These are phyloP conservation scores for Stratiomys singularior DNA, from an alignment of 2,888 invertebrate species.

Conservation along the genomic window DNA sequence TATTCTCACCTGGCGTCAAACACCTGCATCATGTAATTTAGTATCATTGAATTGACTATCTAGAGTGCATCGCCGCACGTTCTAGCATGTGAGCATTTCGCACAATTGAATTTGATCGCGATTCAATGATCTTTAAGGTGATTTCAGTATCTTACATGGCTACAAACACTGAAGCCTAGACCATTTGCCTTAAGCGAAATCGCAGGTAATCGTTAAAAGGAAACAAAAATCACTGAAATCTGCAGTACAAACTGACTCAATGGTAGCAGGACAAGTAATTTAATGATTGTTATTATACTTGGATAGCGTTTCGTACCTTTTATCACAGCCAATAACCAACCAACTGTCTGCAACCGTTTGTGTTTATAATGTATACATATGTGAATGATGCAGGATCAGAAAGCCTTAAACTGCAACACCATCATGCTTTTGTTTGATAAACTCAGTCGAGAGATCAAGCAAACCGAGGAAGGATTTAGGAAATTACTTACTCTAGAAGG, in stretches of 20 bases:
- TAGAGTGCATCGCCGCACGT: neutral
- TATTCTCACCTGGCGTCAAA: conserved; percentile 10
- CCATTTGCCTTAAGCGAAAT: neutral
- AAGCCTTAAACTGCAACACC: no score
- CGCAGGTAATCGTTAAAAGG: neutral
- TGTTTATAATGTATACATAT: no score
- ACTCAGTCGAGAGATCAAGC: no score
- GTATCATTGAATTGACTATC: conserved; percentile 3
- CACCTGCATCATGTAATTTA: conserved; percentile 4
- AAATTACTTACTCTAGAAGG: no score
- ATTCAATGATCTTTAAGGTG: neutral
- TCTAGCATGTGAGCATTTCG: neutral
- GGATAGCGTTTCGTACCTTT: neutral
- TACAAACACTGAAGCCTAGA: neutral
- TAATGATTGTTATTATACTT: neutral
- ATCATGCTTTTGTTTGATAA: no score
- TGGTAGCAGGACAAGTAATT: neutral
- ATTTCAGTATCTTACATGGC: neutral
- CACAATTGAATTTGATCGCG: conserved; percentile 3
- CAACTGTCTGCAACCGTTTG: neutral
- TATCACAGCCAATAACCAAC: neutral
- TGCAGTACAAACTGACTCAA: neutral
- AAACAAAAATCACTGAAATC: neutral
- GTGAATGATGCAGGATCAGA: no score
- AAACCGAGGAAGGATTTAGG: no score